phyloP scores from a whole-genome alignment of 2,797 vertebrate genomes.

The Epinephelus coioides region DNA sequence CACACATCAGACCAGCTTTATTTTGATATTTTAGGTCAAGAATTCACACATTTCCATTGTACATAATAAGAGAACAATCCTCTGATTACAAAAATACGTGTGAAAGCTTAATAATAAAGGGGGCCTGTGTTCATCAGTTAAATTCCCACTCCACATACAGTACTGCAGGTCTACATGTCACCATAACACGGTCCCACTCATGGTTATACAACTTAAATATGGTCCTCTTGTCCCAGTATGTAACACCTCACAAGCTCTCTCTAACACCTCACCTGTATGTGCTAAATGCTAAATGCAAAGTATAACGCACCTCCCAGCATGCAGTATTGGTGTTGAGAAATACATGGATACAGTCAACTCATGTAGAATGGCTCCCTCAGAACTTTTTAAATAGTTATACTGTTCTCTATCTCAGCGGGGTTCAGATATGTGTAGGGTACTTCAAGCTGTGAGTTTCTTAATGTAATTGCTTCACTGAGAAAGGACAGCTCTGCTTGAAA shows the following conservation, averaged over 20 bases:
- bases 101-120: too few species aligned
- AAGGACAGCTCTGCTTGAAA: conserved; percentile 75
- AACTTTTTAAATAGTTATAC: conserved; percentile 38
- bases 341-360: not conserved
- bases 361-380: not conserved
- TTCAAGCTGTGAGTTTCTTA: conserved; percentile 76
- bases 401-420: conserved; percentile 60
- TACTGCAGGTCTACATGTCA: too few species aligned
- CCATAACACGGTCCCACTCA: too few species aligned
- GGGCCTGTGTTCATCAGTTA: too few species aligned
- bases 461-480: conserved; percentile 72
- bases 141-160: too few species aligned
- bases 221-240: too few species aligned
- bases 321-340: not conserved
- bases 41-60: not conserved
- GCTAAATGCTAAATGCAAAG: too few species aligned
- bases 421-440: conserved; percentile 77
- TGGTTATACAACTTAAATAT: too few species aligned
- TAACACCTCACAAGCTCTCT: too few species aligned
- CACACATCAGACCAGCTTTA: not conserved
- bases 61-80: not conserved
- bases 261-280: too few species aligned
- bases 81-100: not conserved
- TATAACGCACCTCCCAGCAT: not conserved
- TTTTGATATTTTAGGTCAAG: not conserved